These are phyloP conservation scores for Agrenia bidenticulata DNA, from an alignment of 2,888 invertebrate species.

Conservation along the genomic window DNA sequence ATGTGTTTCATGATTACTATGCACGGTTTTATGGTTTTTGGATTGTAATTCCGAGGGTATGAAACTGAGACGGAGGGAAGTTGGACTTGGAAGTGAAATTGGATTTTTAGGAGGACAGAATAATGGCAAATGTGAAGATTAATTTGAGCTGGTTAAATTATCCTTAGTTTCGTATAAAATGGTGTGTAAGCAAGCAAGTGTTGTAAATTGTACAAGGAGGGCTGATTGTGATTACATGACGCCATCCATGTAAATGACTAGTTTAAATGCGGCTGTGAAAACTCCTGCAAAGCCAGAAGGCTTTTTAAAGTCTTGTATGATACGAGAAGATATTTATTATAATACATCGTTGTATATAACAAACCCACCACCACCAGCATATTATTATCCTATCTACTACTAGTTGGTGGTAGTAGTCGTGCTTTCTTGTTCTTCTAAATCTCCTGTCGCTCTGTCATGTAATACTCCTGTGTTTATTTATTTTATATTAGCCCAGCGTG, in stretches of 20 bases:
- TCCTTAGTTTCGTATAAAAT: neutral
- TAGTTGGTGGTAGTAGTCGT: neutral
- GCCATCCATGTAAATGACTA: constrained; percentile 26
- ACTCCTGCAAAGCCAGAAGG: neutral
- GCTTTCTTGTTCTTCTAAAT: neutral
- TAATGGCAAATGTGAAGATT: constrained; percentile 6
- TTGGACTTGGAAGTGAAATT: neutral
- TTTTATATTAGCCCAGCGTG: constrained; percentile 51
- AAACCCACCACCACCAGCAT: neutral
- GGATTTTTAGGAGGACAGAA: constrained; percentile 15
- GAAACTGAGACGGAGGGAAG: constrained; percentile 7
- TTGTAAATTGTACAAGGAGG: constrained; percentile 1
- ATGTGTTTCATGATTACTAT: constrained; percentile 14
- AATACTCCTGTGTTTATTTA: constrained; percentile 44
- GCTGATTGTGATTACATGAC: constrained; percentile 20
- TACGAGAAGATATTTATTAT: neutral
- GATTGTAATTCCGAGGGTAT: neutral
- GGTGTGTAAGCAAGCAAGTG: neutral
- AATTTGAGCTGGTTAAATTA: constrained; percentile 8
- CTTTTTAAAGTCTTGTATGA: neutral
- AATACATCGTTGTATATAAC: neutral
- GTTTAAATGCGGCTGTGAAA: constrained; percentile 15
- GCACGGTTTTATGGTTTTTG: constrained; percentile 9
- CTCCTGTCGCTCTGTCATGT: constrained; percentile 9
- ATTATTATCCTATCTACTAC: neutral